Conservation (phyloP, 2,888 invertebrate species). For the Orthosia cruda region DNA sequence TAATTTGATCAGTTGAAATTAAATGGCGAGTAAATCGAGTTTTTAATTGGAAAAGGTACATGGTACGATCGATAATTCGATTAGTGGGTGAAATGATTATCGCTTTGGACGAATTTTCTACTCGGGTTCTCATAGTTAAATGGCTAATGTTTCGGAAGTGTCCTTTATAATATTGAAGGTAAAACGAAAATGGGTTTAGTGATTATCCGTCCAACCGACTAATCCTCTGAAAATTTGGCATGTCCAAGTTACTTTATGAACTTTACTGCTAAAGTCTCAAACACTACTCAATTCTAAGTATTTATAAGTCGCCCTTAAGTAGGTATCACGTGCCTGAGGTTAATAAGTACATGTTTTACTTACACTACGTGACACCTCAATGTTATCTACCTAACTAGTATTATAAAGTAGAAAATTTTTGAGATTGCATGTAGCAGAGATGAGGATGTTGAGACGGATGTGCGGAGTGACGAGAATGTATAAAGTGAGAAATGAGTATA, state of each 20-base stretch:
- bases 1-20: constrained; percentile 58
- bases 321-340: not conserved
- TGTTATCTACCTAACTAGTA: no score
- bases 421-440: no score
- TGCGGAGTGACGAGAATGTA: no score
- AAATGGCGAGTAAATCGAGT: constrained; percentile 41
- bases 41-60: constrained; percentile 56
- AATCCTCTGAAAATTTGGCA: constrained; percentile 27
- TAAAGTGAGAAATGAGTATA: no score
- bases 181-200: constrained; percentile 18
- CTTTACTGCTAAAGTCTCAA: no score
- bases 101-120: constrained; percentile 22
- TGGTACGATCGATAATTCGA: constrained; percentile 44
- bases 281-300: no score
- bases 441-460: no score
- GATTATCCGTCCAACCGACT: constrained; percentile 13
- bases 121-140: constrained; percentile 13
- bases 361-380: no score
- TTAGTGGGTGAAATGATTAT: constrained; percentile 49
- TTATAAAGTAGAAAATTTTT: no score
- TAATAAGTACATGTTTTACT: no score
- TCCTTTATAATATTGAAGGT: constrained; percentile 21
- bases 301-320: no score
- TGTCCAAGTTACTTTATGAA: constrained; percentile 22
- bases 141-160: constrained; percentile 28